phyloP scores from a whole-genome alignment of 2,888 invertebrate species.

The Gymnocheta viridis region DNA sequence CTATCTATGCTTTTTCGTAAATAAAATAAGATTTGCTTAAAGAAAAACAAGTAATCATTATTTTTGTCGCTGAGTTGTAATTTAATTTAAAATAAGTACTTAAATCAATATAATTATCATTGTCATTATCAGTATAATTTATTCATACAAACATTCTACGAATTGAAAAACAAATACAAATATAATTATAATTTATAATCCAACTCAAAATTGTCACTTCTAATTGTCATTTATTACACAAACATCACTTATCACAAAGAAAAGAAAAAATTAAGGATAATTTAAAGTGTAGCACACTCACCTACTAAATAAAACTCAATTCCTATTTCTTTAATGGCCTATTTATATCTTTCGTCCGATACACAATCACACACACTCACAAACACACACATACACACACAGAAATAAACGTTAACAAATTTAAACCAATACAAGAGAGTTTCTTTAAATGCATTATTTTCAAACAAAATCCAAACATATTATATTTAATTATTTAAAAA shows the following conservation, averaged over 20 bases:
- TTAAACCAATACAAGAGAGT: conserved; percentile 18
- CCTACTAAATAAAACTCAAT: not conserved
- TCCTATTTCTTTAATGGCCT: not conserved
- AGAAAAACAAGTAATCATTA: conserved; percentile 9
- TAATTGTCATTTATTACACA: not conserved
- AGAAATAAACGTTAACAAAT: conserved; percentile 23
- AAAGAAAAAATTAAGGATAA: not conserved
- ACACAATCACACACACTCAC: not conserved
- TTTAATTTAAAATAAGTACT: conserved; percentile 15
- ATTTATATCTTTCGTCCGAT: not conserved
- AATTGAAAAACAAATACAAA: conserved; percentile 9
- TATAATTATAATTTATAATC: not conserved
- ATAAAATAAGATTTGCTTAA: conserved; percentile 45
- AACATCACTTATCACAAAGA: not conserved
- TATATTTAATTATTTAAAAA: conserved; percentile 39
- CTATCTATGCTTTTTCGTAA: conserved; percentile 60
- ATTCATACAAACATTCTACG: not conserved
- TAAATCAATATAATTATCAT: conserved; percentile 4
- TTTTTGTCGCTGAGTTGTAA: conserved; percentile 29
- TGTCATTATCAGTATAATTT: conserved; percentile 38
- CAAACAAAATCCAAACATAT: conserved; percentile 6
- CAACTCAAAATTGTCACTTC: not conserved
- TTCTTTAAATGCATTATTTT: conserved; percentile 52
- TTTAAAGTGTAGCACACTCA: not conserved
- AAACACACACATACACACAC: not conserved